These are phyloP conservation scores for Hydropsyche tenuis DNA, from an alignment of 1,140 invertebrate species.

Conservation along the genomic window DNA sequence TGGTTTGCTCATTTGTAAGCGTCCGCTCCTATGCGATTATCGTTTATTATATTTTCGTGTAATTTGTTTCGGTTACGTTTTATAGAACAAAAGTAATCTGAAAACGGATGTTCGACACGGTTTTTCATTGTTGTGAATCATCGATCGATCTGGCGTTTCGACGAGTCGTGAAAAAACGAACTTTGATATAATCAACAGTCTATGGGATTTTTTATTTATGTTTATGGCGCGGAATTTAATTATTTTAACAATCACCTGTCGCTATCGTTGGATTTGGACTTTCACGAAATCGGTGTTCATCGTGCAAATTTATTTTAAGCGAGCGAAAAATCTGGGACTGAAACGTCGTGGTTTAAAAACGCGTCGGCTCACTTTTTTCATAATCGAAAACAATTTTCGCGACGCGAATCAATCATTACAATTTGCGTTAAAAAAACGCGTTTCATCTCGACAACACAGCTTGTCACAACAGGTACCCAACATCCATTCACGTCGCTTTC, in stretches of 20 bases:
- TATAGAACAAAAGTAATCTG: no score
- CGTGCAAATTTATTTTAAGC: background rate
- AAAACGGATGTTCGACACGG: no score
- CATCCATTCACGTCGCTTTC: slow-evolving; percentile 28
- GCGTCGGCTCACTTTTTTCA: no score
- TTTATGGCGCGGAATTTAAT: background rate
- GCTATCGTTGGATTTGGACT: background rate
- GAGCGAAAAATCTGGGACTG: no score
- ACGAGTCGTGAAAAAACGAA: no score
- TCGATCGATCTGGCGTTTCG: no score
- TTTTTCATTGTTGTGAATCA: no score
- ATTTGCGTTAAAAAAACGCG: background rate
- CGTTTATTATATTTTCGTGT: slow-evolving; percentile 2
- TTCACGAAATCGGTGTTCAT: no score
- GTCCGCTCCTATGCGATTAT: background rate
- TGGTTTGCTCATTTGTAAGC: slow-evolving; percentile 22
- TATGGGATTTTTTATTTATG: background rate
- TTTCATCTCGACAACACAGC: slow-evolving; percentile 3
- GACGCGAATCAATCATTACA: slow-evolving; percentile 1
- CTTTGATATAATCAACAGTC: no score
- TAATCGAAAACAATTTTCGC: no score
- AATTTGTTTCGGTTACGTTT: no score
- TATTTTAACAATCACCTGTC: background rate
- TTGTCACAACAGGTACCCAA: slow-evolving; percentile 23
- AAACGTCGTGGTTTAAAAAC: no score